Evolutionary conservation across 2,797 vertebrate species (phyloP), one percentile per base, ranked within the genome.

Genomic region (Falco concolor): DNA sequence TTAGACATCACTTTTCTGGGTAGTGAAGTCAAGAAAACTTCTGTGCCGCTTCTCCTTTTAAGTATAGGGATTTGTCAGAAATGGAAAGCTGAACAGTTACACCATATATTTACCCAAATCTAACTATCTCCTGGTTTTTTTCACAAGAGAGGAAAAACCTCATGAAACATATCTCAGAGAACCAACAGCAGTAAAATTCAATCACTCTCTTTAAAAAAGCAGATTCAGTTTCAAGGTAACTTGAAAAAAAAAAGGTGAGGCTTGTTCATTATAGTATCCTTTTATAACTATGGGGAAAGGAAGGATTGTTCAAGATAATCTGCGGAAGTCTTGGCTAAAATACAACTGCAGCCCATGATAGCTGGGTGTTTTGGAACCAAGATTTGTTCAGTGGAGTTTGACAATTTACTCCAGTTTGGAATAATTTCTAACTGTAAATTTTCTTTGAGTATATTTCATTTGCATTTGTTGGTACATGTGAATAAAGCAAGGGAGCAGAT

Each of bases 401-500:
- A 57, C 25, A 45, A 14, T 61, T 78, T 72, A 63, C 61, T 87
- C 30, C 27, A 59, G 25, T 65, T 67, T 3, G 8, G 59, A 79
- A 91, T 86, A 1, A 52, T 67, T 77, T 91, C 53, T 81, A 90
- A 79, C 17, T 75, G 32, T 83, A 72, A 1, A 1, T 84, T 90
- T 87, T 80, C 27, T 57, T 61, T 36, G 23, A 27, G 25, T 79
- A 32, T 67, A 77, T 28, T 70, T n/a, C 54, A 36, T 79, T 92
- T 79, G 19, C 36, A 45, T 89, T 89, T 92, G 63, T 89, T 93
- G 44, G 15, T 82, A 82, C 2, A 2, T 53, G 38, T 77, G 52
- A 84, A 67, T 79, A 93, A 92, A 91, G 49, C 87, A 83, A 84
- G 52, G 67, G 56, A 96, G 78, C 88, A 87, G 93, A 89, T 93